A percentile compares a stretch with the other conserved stretches of the same genome.
Evolutionary conservation across 2,797 vertebrate genomes (phyloP).

Genomic region (Acrossocheilus fasciatus): DNA sequence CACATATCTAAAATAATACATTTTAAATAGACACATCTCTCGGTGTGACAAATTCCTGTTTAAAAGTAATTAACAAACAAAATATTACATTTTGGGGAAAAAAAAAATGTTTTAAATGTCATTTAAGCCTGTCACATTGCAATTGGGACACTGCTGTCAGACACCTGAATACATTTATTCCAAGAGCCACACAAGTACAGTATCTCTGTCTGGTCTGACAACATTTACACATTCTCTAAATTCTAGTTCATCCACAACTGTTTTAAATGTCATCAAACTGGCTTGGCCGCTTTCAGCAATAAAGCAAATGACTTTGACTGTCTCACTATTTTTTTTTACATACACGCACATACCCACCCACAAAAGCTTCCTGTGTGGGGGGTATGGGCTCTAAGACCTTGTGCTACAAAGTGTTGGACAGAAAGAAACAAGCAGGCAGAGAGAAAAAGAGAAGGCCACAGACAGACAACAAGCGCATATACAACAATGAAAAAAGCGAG

Average conservation of each 20-base stretch:
- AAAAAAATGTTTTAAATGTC: background rate
- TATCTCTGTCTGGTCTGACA: constrained; percentile 2
- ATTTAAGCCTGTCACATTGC: background rate
- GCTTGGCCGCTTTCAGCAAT: constrained; percentile 46
- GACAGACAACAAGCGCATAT: background rate
- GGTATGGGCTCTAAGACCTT: constrained; percentile 56
- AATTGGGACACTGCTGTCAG: background rate
- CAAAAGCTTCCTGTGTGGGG: constrained; percentile 52
- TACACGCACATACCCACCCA: constrained; percentile 53
- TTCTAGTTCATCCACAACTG: constrained; percentile 21
- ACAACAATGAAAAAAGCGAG: background rate
- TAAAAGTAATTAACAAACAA: background rate
- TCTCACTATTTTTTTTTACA: constrained; percentile 35
- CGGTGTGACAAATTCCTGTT: background rate
- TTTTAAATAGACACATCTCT: background rate
- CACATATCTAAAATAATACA: background rate
- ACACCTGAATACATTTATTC: background rate
- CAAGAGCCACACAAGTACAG: background rate
- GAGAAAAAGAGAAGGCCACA: constrained; percentile 47
- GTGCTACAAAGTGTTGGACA: constrained; percentile 41
- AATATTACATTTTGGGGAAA: background rate
- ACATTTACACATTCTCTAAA: constrained; percentile 19
- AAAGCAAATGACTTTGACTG: constrained; percentile 39
- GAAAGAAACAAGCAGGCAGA: constrained; percentile 37
- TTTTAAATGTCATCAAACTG: constrained; percentile 55